A percentile compares a stretch with the other conserved stretches of the same genome.
phyloP scores from a whole-genome alignment of 2,797 vertebrate genomes.

The Poecilia picta region DNA sequence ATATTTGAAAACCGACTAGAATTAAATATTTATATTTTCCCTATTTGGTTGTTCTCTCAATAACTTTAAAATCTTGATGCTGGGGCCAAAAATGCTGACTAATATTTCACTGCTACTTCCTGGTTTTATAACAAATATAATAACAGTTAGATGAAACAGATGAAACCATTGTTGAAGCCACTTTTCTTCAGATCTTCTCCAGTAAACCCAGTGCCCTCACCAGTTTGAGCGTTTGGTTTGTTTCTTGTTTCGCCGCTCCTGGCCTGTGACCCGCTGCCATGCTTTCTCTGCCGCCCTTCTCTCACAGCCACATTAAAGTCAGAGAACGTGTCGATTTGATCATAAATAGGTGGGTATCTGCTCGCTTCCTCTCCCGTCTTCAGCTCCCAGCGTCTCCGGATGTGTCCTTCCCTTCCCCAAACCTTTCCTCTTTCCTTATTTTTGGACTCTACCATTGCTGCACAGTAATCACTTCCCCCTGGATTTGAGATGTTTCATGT shows the following conservation, averaged over 20 bases:
- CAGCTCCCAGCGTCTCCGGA: slow-evolving; percentile 35
- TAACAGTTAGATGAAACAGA: no score
- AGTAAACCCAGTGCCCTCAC: slow-evolving; percentile 12
- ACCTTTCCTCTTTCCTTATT: slow-evolving; percentile 12
- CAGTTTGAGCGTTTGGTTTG: slow-evolving; percentile 1
- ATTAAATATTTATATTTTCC: neutral
- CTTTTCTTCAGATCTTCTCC: slow-evolving; percentile 1
- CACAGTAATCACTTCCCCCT: slow-evolving; percentile 10
- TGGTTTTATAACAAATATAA: neutral
- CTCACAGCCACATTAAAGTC: slow-evolving; percentile 97
- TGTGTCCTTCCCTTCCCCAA: neutral
- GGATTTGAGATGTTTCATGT: slow-evolving; percentile 15
- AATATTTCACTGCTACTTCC: neutral
- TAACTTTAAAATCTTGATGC: neutral
- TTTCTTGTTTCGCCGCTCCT: slow-evolving; percentile 40
- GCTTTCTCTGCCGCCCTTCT: slow-evolving; percentile 76
- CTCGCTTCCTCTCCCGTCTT: slow-evolving; percentile 70
- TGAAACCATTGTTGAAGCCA: neutral
- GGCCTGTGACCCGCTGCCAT: slow-evolving; percentile 65
- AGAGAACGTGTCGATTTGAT: slow-evolving; percentile 98
- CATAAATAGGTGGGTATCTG: slow-evolving; percentile 98
- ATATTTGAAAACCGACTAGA: neutral
- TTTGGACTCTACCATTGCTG: slow-evolving; percentile 9
- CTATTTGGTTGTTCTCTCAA: neutral
- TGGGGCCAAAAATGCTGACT: neutral